Percentiles rank a stretch among this genome's conserved stretches.
phyloP scores from a whole-genome alignment of 2,888 invertebrate genomes.

The Drosophila subsilvestris region DNA sequence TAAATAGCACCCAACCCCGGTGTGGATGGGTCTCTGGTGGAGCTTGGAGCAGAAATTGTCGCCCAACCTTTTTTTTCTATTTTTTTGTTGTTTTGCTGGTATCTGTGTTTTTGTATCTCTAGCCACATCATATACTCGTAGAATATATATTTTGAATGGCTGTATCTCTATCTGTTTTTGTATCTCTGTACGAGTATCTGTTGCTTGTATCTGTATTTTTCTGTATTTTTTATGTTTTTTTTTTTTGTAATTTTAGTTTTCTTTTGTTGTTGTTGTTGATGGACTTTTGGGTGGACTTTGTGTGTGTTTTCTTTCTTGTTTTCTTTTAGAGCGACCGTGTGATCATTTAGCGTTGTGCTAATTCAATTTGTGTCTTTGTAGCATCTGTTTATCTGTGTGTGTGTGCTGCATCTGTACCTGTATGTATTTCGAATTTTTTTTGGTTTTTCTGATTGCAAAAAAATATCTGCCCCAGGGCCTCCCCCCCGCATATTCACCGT shows the following conservation, averaged over 20 bases:
- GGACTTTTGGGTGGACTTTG: constrained; percentile 32
- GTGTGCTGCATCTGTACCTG: constrained; percentile 2
- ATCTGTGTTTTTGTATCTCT: constrained; percentile 39
- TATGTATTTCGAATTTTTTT: constrained; percentile 3
- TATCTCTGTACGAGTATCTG: constrained; percentile 27
- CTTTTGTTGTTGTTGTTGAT: constrained; percentile 25
- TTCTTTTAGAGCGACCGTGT: constrained; percentile 77
- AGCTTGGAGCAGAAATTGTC: constrained; percentile 43
- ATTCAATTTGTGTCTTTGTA: constrained; percentile 67
- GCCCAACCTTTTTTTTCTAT: constrained; percentile 62
- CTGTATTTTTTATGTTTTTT: constrained; percentile 23
- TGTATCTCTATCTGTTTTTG: constrained; percentile 29
- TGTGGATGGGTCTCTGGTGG: constrained; percentile 39
- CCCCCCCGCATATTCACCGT: background rate
- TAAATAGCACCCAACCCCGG: constrained; percentile 55
- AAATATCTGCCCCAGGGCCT: background rate
- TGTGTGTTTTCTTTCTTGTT: constrained; percentile 41
- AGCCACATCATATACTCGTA: constrained; percentile 25
- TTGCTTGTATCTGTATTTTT: constrained; percentile 27
- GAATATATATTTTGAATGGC: constrained; percentile 15
- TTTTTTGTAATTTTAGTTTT: constrained; percentile 57
- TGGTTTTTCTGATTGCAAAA: background rate
- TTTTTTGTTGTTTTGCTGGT: constrained; percentile 6
- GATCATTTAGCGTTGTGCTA: constrained; percentile 81
- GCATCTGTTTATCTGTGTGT: constrained; percentile 1